These are phyloP conservation scores for Reinhardtius hippoglossoides DNA, from an alignment of 2,113 vertebrate genomes.

Conservation along the genomic window DNA sequence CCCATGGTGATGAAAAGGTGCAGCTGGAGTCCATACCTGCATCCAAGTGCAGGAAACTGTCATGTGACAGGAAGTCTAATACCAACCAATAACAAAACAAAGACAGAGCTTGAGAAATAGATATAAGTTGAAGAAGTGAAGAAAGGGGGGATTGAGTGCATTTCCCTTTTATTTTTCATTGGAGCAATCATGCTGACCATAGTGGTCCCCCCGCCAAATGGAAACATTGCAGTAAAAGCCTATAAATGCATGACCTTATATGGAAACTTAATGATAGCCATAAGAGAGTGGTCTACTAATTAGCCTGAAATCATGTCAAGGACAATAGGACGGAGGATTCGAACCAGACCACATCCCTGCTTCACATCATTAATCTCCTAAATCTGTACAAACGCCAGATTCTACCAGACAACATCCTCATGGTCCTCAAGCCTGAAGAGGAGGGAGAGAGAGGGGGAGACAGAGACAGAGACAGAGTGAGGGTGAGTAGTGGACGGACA, in stretches of 20 bases:
- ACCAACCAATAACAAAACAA: not conserved
- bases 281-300: constrained; percentile 26
- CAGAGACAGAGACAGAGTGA: not conserved
- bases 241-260: constrained; percentile 6
- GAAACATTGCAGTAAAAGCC: constrained; percentile 5
- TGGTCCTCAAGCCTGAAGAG: constrained; percentile 16
- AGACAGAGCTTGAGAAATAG: not conserved
- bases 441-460: not conserved
- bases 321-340: constrained; percentile 20
- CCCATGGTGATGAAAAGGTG: constrained; percentile 6
- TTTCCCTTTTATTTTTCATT: not conserved
- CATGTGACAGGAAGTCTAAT: not conserved
- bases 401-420: constrained; percentile 51
- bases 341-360: not conserved
- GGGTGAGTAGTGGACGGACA: constrained; percentile 38
- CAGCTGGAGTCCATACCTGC: constrained; percentile 26
- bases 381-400: constrained; percentile 19
- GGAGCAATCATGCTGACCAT: constrained; percentile 9
- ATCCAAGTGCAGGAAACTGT: not conserved
- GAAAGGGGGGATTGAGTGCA: not conserved
- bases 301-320: constrained; percentile 28
- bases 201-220: constrained; percentile 11
- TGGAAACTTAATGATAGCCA: constrained; percentile 18
- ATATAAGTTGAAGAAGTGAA: not conserved
- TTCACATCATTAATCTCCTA: constrained; percentile 23